These are phyloP conservation scores for Ganaspis brasiliensis DNA, from an alignment of 2,888 invertebrate genomes.

Conservation along the genomic window DNA sequence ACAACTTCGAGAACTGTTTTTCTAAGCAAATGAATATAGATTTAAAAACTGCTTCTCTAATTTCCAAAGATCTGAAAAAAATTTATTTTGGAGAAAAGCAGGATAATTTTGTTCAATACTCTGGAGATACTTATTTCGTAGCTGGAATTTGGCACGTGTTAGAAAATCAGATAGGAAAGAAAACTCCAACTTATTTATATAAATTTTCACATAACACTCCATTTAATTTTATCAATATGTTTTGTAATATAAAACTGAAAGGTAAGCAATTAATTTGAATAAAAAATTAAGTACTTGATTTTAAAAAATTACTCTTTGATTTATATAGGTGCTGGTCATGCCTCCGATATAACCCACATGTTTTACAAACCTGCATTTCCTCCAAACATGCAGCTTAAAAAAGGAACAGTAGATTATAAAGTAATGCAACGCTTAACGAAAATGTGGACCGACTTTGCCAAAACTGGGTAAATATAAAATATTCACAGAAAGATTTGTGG, in stretches of 20 bases:
- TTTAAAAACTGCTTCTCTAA: constrained; percentile 67
- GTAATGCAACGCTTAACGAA: too few species aligned
- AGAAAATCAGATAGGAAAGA: constrained; percentile 78
- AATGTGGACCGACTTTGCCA: too few species aligned
- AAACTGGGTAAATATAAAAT: constrained; percentile 70
- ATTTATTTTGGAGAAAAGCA: constrained; percentile 82
- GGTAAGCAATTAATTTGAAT: too few species aligned
- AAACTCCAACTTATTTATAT: constrained; percentile 84
- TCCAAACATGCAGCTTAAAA: too few species aligned
- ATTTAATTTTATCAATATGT: constrained; percentile 80
- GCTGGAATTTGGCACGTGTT: constrained; percentile 80
- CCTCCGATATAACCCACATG: too few species aligned
- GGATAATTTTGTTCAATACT: constrained; percentile 81
- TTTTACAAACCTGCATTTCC: too few species aligned
- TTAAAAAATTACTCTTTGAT: neutral
- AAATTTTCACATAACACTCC: too few species aligned
- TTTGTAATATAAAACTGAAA: neutral
- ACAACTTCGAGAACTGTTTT: too few species aligned
- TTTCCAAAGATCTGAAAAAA: constrained; percentile 77
- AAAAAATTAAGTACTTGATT: too few species aligned
- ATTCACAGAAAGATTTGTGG: too few species aligned
- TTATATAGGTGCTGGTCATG: constrained; percentile 83
- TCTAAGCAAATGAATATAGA: constrained; percentile 73
- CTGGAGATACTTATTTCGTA: constrained; percentile 82
- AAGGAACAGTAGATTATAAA: too few species aligned